Evolutionary conservation across 2,888 invertebrate genomes (phyloP), one percentile per base, ranked within the genome.

Genomic region (Troides aeacus): DNA sequence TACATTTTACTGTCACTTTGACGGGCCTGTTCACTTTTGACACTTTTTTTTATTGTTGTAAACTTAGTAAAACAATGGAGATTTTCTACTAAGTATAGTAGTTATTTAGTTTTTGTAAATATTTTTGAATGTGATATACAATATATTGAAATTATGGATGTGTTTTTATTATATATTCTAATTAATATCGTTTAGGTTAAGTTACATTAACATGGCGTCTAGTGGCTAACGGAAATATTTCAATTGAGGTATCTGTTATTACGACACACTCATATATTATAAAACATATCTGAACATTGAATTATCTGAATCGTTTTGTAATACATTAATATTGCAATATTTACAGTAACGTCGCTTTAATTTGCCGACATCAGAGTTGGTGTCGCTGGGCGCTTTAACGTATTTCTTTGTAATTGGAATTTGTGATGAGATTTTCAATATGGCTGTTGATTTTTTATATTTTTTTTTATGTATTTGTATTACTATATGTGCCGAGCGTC

Each of bases 391-490:
- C 53, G 53, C 53, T 53, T 17, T 18, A 17, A 53, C 12, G 17
- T 53, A 53, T 53, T 53, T n/a, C 17, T 72, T 69, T 70, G 69
- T 70, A 67, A 60, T 69, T 69, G 56, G 74, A 74, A 71, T 70
- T 76, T 75, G 75, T 72, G 74, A 77, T 78, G 82, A 83, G 83
- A 84, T 84, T 84, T 81, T 76, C 72, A 79, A 79, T 75, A 79
- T 82, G 83, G 83, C 84, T 84, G 83, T 83, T 80, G 78, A 75
- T 73, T 74, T 76, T 74, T 74, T 73, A 71, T 72, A 72, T 76
- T 73, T 74, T 74, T 71, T 74, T 71, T 73, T 73, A 75, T 72
- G 12, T 15, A 23, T 61, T 61, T 39, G 36, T 39, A 39, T 1
- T 61, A n/a, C 18, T 61, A 39, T 46, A 15, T 15, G 8, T 8